Evolutionary conservation across 2,797 vertebrate genomes (phyloP).

Genomic region (Girardinus metallicus): DNA sequence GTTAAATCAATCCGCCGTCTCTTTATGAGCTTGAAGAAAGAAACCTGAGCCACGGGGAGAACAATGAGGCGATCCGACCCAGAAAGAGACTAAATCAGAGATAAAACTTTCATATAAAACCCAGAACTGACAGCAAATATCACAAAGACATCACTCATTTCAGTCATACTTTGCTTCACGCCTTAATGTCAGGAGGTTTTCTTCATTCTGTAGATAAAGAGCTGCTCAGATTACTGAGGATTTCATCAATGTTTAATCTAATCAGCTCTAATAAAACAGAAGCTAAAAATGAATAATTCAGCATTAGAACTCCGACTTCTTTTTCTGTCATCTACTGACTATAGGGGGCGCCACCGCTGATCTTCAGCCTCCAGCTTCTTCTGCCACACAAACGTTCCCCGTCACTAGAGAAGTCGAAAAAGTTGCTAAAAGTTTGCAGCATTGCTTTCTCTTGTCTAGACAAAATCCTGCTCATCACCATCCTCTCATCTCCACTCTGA

Average conservation of each 20-base stretch:
- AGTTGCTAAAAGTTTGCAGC: no score
- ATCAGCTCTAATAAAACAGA: not conserved
- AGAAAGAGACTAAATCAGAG: not conserved
- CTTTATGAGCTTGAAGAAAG: not conserved
- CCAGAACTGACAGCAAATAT: not conserved
- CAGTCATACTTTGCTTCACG: not conserved
- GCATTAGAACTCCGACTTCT: not conserved
- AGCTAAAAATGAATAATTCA: not conserved
- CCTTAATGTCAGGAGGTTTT: not conserved
- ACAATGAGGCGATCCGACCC: not conserved
- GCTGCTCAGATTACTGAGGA: not conserved
- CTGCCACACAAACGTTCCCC: not conserved
- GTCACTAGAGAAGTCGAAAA: not conserved
- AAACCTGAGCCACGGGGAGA: conserved; percentile 1
- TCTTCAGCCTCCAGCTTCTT: not conserved
- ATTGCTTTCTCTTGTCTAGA: no score
- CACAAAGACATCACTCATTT: not conserved
- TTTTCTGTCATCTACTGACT: not conserved
- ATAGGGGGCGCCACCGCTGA: not conserved
- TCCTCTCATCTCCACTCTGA: not conserved
- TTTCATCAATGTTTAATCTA: not conserved
- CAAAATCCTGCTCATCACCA: no score
- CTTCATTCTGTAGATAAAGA: not conserved
- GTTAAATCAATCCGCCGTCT: not conserved
- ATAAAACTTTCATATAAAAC: not conserved